These are phyloP conservation scores for Piaya cayana DNA, from an alignment of 2,113 vertebrate species.

Conservation along the genomic window DNA sequence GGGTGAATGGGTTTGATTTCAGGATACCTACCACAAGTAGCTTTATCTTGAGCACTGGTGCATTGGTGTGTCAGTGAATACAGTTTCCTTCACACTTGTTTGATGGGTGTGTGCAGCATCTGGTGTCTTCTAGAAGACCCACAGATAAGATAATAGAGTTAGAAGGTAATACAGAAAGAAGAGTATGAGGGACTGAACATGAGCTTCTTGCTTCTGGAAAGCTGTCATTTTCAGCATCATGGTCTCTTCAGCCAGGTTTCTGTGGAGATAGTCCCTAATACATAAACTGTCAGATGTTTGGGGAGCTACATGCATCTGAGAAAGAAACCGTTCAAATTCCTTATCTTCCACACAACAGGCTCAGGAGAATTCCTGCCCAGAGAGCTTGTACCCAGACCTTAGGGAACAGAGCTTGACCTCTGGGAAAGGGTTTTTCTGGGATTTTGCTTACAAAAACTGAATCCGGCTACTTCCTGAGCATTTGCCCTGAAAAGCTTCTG, in stretches of 20 bases:
- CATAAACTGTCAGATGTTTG: slow-evolving; percentile 38
- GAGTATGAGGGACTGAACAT: not conserved
- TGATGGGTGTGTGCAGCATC: not conserved
- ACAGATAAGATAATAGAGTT: not conserved
- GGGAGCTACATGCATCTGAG: slow-evolving; percentile 39
- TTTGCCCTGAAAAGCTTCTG: not conserved
- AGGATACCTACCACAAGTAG: not conserved
- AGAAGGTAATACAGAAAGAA: not conserved
- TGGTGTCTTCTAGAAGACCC: not conserved
- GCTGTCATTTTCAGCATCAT: not conserved
- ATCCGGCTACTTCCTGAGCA: slow-evolving; percentile 14
- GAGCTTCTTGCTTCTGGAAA: not conserved
- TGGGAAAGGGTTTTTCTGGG: not conserved
- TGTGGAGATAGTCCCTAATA: slow-evolving; percentile 9
- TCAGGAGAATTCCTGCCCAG: slow-evolving; percentile 30
- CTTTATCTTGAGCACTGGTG: not conserved
- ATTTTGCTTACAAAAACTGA: slow-evolving; percentile 12
- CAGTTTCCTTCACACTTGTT: not conserved
- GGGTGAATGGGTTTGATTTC: not conserved
- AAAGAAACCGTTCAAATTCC: slow-evolving; percentile 75
- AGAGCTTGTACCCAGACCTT: not conserved
- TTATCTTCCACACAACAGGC: slow-evolving; percentile 41
- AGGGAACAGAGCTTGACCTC: slow-evolving; percentile 7
- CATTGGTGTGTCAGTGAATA: not conserved
- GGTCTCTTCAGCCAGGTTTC: slow-evolving; percentile 14